These are phyloP conservation scores for Tachypleus tridentatus DNA, from an alignment of 1,140 invertebrate genomes.

Conservation along the genomic window DNA sequence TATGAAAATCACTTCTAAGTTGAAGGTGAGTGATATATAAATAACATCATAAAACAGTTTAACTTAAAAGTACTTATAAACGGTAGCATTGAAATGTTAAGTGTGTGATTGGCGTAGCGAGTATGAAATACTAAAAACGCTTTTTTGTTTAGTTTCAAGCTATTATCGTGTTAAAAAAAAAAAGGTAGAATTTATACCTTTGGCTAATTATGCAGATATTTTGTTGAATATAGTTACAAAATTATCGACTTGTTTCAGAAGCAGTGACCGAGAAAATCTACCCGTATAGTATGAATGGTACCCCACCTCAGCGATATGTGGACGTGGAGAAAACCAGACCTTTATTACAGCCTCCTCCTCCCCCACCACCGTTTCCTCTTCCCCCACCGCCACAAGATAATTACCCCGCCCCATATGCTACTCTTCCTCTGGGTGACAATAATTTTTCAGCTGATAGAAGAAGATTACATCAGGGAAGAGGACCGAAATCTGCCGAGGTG, in stretches of 20 bases:
- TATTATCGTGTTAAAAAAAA: not conserved
- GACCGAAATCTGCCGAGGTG: too few species aligned
- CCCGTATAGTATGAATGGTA: conserved; percentile 18
- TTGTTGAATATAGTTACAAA: not conserved
- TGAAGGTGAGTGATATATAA: not conserved
- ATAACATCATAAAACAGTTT: conserved; percentile 1
- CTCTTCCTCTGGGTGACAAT: conserved; percentile 16
- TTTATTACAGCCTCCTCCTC: conserved; percentile 7
- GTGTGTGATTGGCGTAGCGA: too few species aligned
- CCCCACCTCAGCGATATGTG: conserved; percentile 17
- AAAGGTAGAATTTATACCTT: not conserved
- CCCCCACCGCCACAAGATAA: conserved; percentile 13
- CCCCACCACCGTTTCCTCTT: conserved; percentile 13
- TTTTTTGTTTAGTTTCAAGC: not conserved
- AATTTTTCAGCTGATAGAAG: too few species aligned
- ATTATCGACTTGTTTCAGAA: not conserved
- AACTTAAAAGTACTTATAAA: not conserved
- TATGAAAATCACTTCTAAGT: not conserved
- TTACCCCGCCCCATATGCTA: conserved; percentile 21
- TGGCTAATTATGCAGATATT: too few species aligned
- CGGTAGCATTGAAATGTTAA: too few species aligned
- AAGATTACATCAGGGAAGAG: too few species aligned
- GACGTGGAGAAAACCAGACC: conserved; percentile 17
- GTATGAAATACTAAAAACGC: not conserved
- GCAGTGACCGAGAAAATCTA: conserved; percentile 17